These are phyloP conservation scores for Aleiodes alternator DNA, from an alignment of 2,888 invertebrate genomes.

Conservation along the genomic window DNA sequence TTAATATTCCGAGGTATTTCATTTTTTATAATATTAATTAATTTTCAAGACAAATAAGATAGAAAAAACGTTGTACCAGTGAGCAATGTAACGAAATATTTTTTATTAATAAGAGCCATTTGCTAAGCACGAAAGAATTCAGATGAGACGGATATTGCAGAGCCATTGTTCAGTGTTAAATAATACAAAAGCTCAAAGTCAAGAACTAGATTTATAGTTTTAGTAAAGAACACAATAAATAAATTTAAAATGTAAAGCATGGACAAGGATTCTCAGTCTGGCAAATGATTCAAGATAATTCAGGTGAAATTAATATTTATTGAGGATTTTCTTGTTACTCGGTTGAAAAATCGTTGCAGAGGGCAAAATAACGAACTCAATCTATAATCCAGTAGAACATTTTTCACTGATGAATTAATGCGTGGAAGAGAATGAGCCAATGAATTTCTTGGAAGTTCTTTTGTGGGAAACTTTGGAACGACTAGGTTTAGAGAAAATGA, in stretches of 20 bases:
- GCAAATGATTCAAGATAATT: too few relatives aligned
- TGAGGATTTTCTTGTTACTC: too few relatives aligned
- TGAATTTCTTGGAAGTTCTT: too few relatives aligned
- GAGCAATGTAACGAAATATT: conserved; percentile 6
- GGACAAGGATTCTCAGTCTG: neutral
- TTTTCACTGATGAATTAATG: too few relatives aligned
- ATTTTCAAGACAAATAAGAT: conserved; percentile 22
- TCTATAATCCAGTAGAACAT: too few relatives aligned
- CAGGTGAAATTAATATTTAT: too few relatives aligned
- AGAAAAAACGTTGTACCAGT: conserved; percentile 4
- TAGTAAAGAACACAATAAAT: conserved; percentile 11
- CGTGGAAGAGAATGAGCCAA: too few relatives aligned
- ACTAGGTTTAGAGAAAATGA: too few relatives aligned
- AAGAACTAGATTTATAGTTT: conserved; percentile 18
- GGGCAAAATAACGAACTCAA: too few relatives aligned
- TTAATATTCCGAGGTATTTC: neutral
- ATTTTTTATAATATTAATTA: neutral
- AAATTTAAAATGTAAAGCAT: neutral
- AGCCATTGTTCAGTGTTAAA: conserved; percentile 12
- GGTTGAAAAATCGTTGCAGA: too few relatives aligned
- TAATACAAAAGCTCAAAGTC: conserved; percentile 4
- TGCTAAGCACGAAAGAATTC: neutral
- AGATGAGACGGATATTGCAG: conserved; percentile 6
- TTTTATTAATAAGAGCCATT: conserved; percentile 30
- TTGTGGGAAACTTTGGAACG: too few relatives aligned